Percentiles rank a stretch among this genome's conserved stretches.
Evolutionary conservation across 2,888 invertebrate genomes (phyloP).

Genomic region (Ennomos quercinarius): DNA sequence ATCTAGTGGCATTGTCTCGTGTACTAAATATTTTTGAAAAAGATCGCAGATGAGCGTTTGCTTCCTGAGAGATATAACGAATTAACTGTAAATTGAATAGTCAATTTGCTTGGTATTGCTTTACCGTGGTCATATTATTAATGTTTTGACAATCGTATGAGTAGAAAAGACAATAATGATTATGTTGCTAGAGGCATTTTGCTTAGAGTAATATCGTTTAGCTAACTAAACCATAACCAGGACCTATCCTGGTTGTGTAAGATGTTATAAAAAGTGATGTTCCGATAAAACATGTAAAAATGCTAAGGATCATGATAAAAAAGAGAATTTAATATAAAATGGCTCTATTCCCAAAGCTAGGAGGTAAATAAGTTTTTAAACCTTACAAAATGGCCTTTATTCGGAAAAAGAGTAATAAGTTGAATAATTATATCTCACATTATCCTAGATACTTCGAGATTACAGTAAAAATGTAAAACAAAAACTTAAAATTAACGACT

Average conservation of each 20-base stretch:
- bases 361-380: constrained; percentile 3
- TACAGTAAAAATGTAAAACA: constrained; percentile 26
- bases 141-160: too few species aligned
- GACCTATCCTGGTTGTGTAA: too few species aligned
- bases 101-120: neutral
- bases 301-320: too few species aligned
- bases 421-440: constrained; percentile 31
- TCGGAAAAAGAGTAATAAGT: constrained; percentile 13
- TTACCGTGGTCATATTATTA: too few species aligned
- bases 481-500: constrained; percentile 37
- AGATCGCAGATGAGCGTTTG: constrained; percentile 16
- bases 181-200: too few species aligned
- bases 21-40: constrained; percentile 29
- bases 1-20: constrained; percentile 38
- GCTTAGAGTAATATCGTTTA: too few species aligned
- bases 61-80: constrained; percentile 16
- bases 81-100: constrained; percentile 1
- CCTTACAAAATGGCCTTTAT: constrained; percentile 1
- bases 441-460: constrained; percentile 20
- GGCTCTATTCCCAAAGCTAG: neutral
- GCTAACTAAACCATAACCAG: too few species aligned
- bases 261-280: too few species aligned
- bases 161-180: too few species aligned
- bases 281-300: too few species aligned
- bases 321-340: too few species aligned